Evolutionary conservation across 2,797 vertebrate genomes (phyloP).

Genomic region (Notoglanidium macrostoma): DNA sequence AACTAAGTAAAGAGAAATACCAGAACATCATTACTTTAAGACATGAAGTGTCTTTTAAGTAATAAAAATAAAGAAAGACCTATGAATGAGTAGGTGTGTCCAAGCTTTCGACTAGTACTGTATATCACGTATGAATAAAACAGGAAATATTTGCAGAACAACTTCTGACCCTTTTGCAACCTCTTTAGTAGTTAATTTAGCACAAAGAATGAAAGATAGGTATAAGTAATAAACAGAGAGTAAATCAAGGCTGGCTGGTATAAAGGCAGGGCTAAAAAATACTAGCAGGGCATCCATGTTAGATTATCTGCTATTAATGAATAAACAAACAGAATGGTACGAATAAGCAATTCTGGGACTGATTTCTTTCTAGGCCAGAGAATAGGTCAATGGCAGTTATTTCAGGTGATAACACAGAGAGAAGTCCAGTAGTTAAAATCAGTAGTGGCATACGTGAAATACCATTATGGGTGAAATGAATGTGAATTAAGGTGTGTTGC

Average conservation of each 20-base stretch:
- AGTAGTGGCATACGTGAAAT: not conserved
- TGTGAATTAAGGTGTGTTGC: not conserved
- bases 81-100: too few relatives aligned
- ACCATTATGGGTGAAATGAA: not conserved
- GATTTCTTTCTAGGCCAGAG: slow-evolving; percentile 2
- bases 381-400: not conserved
- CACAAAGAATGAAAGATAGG: not conserved
- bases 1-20: too few relatives aligned
- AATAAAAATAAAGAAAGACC: too few relatives aligned
- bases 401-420: not conserved
- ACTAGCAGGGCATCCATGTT: not conserved
- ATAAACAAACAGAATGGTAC: not conserved
- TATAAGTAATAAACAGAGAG: not conserved
- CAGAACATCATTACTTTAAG: too few relatives aligned
- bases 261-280: not conserved
- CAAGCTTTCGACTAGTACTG: too few relatives aligned
- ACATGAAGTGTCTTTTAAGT: too few relatives aligned
- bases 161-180: not conserved
- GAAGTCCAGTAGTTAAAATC: not conserved
- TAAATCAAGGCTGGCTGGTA: not conserved
- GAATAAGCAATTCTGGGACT: not conserved
- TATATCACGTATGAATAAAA: not conserved
- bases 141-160: too few relatives aligned
- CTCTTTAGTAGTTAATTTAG: not conserved
- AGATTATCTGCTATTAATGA: not conserved